Conservation (phyloP, 2,888 invertebrate species). For the Caenorhabditis macrosperma region DNA sequence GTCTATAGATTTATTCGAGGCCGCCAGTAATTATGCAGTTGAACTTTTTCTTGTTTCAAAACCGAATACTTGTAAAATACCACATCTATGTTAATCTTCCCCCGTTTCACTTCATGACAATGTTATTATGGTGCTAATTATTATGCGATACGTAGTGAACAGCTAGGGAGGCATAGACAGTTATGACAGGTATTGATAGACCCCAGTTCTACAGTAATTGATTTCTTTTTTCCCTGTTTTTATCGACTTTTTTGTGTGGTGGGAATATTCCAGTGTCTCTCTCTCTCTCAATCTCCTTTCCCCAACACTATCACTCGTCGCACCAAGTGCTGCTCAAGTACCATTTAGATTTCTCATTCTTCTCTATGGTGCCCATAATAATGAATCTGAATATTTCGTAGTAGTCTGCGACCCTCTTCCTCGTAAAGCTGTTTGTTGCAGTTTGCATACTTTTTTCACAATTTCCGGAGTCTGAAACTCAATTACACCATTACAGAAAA, state of each 20-base stretch:
- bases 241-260: constrained; percentile 12
- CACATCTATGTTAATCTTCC: background rate
- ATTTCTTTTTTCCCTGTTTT: background rate
- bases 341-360: constrained; percentile 4
- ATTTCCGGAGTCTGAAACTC: too few relatives aligned
- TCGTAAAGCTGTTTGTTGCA: constrained; percentile 9
- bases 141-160: background rate
- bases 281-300: constrained; percentile 15
- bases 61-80: constrained; percentile 19
- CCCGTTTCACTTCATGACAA: constrained; percentile 32
- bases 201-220: constrained; percentile 16
- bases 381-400: constrained; percentile 12
- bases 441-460: constrained; percentile 2
- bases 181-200: constrained; percentile 12
- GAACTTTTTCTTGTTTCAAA: constrained; percentile 7
- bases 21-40: constrained; percentile 11
- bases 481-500: constrained; percentile 1
- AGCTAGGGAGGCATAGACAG: constrained; percentile 5
- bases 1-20: constrained; percentile 64
- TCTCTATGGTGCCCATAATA: constrained; percentile 38
- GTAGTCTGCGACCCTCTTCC: constrained; percentile 20
- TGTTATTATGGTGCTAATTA: constrained; percentile 32
- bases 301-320: constrained; percentile 18
- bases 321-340: constrained; percentile 54
- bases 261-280: constrained; percentile 19